Conservation (phyloP, 2,113 vertebrate genomes). For the Leptobrachium leishanense region DNA sequence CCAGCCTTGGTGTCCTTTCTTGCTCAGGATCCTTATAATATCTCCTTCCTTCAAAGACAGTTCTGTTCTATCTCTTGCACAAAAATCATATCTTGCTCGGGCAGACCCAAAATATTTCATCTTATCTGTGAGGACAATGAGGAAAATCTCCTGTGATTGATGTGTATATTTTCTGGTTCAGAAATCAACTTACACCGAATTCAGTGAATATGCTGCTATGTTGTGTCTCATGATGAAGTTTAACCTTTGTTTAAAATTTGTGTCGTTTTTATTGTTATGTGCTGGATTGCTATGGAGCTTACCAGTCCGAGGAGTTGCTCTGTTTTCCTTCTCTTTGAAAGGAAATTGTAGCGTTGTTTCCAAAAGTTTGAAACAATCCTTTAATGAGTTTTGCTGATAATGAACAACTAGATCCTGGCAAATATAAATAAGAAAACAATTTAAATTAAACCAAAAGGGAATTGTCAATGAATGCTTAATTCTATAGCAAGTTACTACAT, state of each 20-base stretch:
- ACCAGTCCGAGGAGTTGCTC: slow-evolving; percentile 54
- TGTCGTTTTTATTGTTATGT: no score
- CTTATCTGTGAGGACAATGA: slow-evolving; percentile 58
- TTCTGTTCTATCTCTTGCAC: slow-evolving; percentile 84
- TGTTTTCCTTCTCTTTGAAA: slow-evolving; percentile 80
- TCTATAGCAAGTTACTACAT: no score
- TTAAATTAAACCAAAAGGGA: background rate
- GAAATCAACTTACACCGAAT: no score
- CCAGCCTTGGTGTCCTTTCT: slow-evolving; percentile 87
- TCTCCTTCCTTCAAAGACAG: slow-evolving; percentile 85
- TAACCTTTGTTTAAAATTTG: no score
- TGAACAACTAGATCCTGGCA: slow-evolving; percentile 83
- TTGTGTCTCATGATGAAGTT: no score
- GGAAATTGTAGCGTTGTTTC: slow-evolving; percentile 80
- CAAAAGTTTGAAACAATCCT: slow-evolving; percentile 86
- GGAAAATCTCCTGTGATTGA: background rate
- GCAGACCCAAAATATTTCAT: slow-evolving; percentile 74
- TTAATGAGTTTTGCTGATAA: slow-evolving; percentile 85
- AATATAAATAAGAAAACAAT: background rate
- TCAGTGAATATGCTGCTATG: no score
- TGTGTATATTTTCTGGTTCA: no score
- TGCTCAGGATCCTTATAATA: slow-evolving; percentile 86
- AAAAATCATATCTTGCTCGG: slow-evolving; percentile 87
- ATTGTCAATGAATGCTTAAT: no score
- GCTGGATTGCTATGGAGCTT: slow-evolving; percentile 56